phyloP scores from a whole-genome alignment of 2,888 invertebrate species.

The Drosophila tanythrix region DNA sequence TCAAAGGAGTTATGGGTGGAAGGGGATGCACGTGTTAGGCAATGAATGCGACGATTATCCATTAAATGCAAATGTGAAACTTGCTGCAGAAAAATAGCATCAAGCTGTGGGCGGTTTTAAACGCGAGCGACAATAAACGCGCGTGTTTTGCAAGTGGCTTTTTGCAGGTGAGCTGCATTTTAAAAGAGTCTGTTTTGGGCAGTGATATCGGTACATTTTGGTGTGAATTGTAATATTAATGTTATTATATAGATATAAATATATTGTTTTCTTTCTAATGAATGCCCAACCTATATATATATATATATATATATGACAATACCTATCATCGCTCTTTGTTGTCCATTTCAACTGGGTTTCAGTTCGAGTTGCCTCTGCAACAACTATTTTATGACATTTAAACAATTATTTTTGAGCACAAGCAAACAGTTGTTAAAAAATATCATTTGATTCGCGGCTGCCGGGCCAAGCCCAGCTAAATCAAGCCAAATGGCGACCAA shows the following conservation, averaged over 20 bases:
- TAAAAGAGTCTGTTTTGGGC: not conserved
- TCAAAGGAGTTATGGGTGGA: not conserved
- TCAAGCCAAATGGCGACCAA: conserved; percentile 51
- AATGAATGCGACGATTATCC: conserved; percentile 43
- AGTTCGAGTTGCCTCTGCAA: conserved; percentile 6
- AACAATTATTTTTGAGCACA: conserved; percentile 73
- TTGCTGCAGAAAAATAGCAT: conserved; percentile 16
- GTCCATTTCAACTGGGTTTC: conserved; percentile 14
- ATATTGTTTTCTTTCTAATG: not conserved
- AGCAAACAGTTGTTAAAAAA: conserved; percentile 62
- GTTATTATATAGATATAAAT: not conserved
- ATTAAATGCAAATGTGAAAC: conserved; percentile 56
- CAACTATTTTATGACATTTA: conserved; percentile 76
- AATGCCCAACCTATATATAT: not conserved
- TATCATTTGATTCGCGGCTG: conserved; percentile 57
- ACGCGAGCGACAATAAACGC: conserved; percentile 45
- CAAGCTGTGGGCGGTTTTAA: conserved; percentile 54
- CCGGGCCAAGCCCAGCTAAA: conserved; percentile 47
- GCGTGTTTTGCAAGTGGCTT: conserved; percentile 27
- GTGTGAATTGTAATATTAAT: not conserved
- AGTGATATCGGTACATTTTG: not conserved
- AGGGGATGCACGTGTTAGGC: conserved; percentile 23
- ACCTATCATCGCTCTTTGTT: conserved; percentile 26
- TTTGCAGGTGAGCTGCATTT: conserved; percentile 7
- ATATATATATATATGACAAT: not conserved